phyloP scores from a whole-genome alignment of 2,888 invertebrate genomes.

The Sicus ferrugineus region DNA sequence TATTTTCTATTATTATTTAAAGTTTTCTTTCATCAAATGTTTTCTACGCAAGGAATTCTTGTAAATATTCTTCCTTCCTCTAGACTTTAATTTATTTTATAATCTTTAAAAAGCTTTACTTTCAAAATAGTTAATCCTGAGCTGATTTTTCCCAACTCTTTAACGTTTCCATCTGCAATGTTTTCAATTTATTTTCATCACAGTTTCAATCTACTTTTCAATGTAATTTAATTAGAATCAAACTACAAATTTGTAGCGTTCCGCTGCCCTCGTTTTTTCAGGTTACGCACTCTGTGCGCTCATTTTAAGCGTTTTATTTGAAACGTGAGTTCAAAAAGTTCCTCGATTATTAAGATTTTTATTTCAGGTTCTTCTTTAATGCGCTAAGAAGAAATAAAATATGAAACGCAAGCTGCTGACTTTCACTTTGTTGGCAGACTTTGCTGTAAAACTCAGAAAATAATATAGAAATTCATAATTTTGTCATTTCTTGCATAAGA shows the following conservation, averaged over 20 bases:
- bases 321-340: constrained; percentile 11
- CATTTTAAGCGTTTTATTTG: neutral
- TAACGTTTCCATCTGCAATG: neutral
- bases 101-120: no score
- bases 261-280: neutral
- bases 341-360: neutral
- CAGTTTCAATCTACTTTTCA: neutral
- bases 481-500: no score
- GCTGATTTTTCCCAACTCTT: no score
- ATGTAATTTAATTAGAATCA: neutral
- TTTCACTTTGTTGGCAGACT: neutral
- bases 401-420: neutral
- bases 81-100: no score
- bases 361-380: neutral
- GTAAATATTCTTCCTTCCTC: no score
- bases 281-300: neutral
- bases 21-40: no score
- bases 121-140: no score
- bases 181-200: neutral
- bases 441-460: no score
- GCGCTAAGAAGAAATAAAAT: neutral
- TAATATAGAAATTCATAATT: no score
- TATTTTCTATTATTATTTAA: no score
- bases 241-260: neutral
- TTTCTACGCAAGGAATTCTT: no score